Conservation (phyloP, 2,888 invertebrate species). For the Stenchaetothrips biformis region DNA sequence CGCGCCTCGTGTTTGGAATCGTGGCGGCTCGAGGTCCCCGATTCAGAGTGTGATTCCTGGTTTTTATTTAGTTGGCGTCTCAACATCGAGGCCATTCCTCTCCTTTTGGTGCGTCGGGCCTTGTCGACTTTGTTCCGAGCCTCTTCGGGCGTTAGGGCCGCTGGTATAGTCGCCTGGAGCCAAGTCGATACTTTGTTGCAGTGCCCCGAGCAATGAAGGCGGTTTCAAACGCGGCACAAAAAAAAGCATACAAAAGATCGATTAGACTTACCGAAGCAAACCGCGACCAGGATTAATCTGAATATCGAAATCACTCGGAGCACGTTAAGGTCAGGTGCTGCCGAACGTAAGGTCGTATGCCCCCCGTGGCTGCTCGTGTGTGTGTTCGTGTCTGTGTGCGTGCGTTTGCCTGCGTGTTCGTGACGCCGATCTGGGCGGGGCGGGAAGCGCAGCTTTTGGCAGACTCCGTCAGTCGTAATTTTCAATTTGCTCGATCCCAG, state of each 20-base stretch:
- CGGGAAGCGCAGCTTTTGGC: slow-evolving; percentile 2
- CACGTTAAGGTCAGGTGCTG: neutral
- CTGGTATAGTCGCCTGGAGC: no score
- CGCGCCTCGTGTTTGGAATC: no score
- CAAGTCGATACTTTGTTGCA: neutral
- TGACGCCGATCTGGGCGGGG: neutral
- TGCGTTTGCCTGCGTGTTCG: neutral
- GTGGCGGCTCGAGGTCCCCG: no score
- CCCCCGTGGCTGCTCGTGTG: neutral
- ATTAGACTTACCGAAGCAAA: no score
- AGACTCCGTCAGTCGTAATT: slow-evolving; percentile 18
- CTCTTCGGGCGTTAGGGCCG: no score
- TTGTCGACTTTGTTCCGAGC: no score
- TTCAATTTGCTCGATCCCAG: slow-evolving; percentile 21
- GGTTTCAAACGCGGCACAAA: neutral
- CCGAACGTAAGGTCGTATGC: neutral
- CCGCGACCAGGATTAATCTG: no score
- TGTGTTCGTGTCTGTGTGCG: neutral
- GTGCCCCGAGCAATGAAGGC: neutral
- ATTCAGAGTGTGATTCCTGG: no score
- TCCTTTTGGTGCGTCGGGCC: no score
- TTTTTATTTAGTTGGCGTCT: no score
- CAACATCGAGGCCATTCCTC: no score
- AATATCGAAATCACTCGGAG: neutral
- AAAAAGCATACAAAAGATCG: neutral